These are phyloP conservation scores for Sapayoa aenigma DNA, from an alignment of 2,113 vertebrate species.

Conservation along the genomic window DNA sequence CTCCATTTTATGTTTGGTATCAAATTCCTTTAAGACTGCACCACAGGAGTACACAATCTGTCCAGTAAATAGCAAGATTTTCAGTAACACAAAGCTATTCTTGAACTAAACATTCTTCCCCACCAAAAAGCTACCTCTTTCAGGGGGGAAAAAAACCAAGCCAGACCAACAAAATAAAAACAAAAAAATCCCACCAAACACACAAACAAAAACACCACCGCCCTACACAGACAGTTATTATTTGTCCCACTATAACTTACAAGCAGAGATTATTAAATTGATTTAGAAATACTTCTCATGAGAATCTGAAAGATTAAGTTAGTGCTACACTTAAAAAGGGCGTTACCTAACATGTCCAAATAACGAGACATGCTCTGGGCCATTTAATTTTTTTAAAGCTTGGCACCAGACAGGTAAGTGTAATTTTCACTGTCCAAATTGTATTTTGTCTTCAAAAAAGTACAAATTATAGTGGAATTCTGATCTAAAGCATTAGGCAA, in stretches of 20 bases:
- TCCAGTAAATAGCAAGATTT: neutral
- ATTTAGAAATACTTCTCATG: neutral
- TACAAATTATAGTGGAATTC: neutral
- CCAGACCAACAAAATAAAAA: neutral
- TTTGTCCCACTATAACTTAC: neutral
- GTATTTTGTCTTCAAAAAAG: neutral
- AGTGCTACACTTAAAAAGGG: neutral
- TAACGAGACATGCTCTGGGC: too few relatives aligned
- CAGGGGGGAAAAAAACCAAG: neutral
- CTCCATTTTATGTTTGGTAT: conserved; percentile 53
- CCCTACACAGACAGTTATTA: neutral
- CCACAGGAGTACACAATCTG: neutral
- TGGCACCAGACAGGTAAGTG: neutral
- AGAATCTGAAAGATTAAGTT: neutral
- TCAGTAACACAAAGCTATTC: neutral
- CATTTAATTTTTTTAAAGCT: too few relatives aligned
- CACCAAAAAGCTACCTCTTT: neutral
- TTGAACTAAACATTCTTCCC: neutral
- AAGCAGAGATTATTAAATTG: neutral
- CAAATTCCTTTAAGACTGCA: conserved; percentile 27
- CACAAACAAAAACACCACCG: neutral
- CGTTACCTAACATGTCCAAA: too few relatives aligned
- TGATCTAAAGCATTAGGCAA: neutral
- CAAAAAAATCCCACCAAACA: neutral
- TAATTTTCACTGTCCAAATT: neutral